Conservation (phyloP, 1,140 invertebrate genomes). For the Drosophila lacertosa region DNA sequence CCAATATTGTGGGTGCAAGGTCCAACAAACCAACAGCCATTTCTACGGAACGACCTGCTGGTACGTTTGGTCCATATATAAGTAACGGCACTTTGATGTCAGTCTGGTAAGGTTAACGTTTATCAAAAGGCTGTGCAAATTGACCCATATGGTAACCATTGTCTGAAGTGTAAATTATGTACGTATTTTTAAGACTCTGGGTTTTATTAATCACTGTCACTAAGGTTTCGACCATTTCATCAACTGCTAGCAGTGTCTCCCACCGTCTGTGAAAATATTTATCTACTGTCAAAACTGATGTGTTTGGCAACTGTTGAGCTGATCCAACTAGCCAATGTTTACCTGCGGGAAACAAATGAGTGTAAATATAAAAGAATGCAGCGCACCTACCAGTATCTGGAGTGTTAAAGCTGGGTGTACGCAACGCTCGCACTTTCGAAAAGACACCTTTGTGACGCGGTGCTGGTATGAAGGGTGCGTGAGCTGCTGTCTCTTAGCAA, state of each 20-base stretch:
- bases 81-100: conserved; percentile 93
- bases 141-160: conserved; percentile 96
- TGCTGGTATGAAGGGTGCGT: conserved; percentile 93
- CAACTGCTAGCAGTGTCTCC: conserved; percentile 92
- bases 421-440: conserved; percentile 86
- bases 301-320: conserved; percentile 86
- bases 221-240: conserved; percentile 91
- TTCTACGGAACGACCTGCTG: conserved; percentile 82
- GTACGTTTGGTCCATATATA: conserved; percentile 90
- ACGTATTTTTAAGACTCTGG: conserved; percentile 89
- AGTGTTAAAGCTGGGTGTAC: conserved; percentile 90
- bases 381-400: conserved; percentile 41
- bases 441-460: conserved; percentile 88
- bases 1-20: conserved; percentile 91
- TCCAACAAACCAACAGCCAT: conserved; percentile 91
- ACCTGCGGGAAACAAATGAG: conserved; percentile 83
- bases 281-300: conserved; percentile 87
- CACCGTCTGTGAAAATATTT: conserved; percentile 88
- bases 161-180: conserved; percentile 93
- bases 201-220: conserved; percentile 85
- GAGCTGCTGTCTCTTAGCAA: conserved; percentile 90
- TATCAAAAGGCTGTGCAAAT: conserved; percentile 93
- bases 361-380: background rate
- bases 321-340: conserved; percentile 93
- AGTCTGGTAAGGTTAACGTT: conserved; percentile 94